phyloP scores from a whole-genome alignment of 2,113 vertebrate species.

The Apaloderma vittatum region DNA sequence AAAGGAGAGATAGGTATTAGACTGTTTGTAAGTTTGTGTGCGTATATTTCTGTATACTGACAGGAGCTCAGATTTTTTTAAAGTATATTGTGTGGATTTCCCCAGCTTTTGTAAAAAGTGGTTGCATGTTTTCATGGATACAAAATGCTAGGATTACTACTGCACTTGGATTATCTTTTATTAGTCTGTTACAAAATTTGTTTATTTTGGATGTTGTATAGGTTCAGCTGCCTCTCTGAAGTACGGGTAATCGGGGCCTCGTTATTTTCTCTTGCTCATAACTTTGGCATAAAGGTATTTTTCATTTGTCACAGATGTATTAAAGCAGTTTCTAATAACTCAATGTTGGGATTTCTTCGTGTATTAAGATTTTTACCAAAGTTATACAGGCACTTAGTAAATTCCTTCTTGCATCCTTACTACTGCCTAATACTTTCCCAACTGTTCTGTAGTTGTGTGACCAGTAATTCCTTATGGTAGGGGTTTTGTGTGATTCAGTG shows the following conservation, averaged over 20 bases:
- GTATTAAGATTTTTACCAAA: neutral
- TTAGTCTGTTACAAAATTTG: neutral
- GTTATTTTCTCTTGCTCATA: neutral
- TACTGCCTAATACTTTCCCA: neutral
- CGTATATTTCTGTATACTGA: neutral
- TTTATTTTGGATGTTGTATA: neutral
- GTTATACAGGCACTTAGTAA: neutral
- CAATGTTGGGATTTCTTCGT: neutral
- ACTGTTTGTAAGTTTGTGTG: neutral
- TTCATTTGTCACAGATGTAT: neutral
- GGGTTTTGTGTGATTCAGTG: neutral
- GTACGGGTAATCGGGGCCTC: neutral
- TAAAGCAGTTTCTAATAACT: neutral
- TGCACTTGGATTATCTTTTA: neutral
- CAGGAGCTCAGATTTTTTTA: neutral
- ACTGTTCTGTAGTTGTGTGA: neutral
- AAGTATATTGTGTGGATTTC: neutral
- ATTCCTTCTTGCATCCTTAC: neutral
- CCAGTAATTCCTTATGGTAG: neutral
- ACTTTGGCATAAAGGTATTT: neutral
- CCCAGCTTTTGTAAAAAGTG: neutral
- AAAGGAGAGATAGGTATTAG: neutral
- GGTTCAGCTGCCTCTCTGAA: neutral
- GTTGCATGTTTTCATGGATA: neutral
- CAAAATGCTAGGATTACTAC: neutral